Base-by-base conservation (phyloP, 1,140 invertebrate genomes). In the Solen grandis region DNA sequence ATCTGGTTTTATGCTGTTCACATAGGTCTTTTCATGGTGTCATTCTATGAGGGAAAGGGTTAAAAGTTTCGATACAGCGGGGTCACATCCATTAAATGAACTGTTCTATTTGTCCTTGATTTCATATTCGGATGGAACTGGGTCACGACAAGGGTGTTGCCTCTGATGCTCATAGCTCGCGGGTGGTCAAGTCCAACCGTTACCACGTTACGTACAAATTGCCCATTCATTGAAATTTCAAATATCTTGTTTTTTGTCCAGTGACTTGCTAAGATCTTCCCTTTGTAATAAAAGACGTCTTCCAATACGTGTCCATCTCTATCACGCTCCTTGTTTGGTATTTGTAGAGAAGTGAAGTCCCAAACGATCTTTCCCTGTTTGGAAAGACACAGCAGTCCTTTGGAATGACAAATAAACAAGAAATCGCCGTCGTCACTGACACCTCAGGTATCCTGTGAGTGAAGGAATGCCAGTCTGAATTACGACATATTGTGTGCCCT, bases 91-190 rank as follows among this genome's bases (percentile, higher is more conserved):
- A 72, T 55, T 33, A 74, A 36, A 16, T 74, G 36, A 22, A 76
- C 38, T 0, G 38, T 76, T 52, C 73, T 38, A n/a, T 60, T 63
- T 16, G 19, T 27, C 13, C 8, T 29, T 31, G 46, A 29, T 54
- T 52, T 76, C 29, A 65, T 65, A 19, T 19, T 14, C 8, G 73
- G 73, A 41, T 59, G 27, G 29, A 76, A 76, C 41, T 76, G 73
- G 1, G 73, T 65, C 1, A 76, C 73, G 4, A 76, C 60, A 0
- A 76, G 41, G 33, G 35, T 76, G 10, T 35, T 41, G 0, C 38
- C 73, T 0, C 38, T 27, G 13, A 76, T 33, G 5, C 54, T 22
- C 46, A 76, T 52, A 16, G 54, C 60, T 3, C 73, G 35, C 2
- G 73, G 73, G 25, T 76, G 27, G 19, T 76, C 73, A 31, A 76